These are phyloP conservation scores for Argyresthia albistria DNA, from an alignment of 2,888 invertebrate genomes.

Conservation along the genomic window DNA sequence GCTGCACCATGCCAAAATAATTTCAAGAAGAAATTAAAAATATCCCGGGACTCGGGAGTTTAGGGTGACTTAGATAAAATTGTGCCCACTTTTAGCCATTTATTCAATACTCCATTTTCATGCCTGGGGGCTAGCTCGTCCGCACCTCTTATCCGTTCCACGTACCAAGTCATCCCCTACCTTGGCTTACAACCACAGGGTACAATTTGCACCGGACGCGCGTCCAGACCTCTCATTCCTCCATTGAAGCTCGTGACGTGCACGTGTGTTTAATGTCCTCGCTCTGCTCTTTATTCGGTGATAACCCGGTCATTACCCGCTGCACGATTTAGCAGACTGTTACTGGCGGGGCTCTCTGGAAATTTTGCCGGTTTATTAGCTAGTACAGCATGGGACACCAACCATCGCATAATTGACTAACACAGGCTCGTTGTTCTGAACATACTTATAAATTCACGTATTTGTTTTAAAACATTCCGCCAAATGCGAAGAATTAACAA, in stretches of 20 bases:
- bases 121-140: too few species aligned
- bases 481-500: background rate
- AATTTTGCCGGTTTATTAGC: background rate
- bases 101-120: too few species aligned
- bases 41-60: too few species aligned
- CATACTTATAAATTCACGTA: background rate
- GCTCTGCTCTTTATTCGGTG: constrained; percentile 45
- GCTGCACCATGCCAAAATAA: too few species aligned
- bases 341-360: background rate
- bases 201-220: constrained; percentile 57
- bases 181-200: constrained; percentile 15
- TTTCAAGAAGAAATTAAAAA: too few species aligned
- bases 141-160: too few species aligned
- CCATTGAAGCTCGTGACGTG: constrained; percentile 25
- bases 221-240: constrained; percentile 22
- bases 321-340: constrained; percentile 8
- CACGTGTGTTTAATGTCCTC: constrained; percentile 50
- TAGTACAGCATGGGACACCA: too few species aligned
- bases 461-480: background rate
- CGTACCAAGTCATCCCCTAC: too few species aligned
- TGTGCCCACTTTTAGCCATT: too few species aligned
- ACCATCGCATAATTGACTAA: too few species aligned
- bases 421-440: too few species aligned
- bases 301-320: constrained; percentile 10
- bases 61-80: too few species aligned